A percentile compares a stretch with the other conserved stretches of the same genome.
phyloP scores from a whole-genome alignment of 2,113 vertebrate species.

The Pogonocichla stellata region DNA sequence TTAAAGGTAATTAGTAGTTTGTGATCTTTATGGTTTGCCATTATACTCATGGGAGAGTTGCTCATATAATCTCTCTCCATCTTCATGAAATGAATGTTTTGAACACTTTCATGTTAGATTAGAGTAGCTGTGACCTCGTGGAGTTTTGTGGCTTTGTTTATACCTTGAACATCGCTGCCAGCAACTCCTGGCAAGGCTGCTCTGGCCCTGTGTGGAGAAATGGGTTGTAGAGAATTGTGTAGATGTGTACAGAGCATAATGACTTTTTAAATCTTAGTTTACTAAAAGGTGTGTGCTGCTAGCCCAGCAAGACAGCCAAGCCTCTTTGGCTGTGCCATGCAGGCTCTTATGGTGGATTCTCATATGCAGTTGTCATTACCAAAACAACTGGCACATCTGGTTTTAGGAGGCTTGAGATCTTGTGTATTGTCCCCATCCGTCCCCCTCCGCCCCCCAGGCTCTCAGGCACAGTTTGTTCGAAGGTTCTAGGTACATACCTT shows the following conservation, averaged over 20 bases:
- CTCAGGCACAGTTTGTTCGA: neutral
- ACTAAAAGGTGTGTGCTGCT: neutral
- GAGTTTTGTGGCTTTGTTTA: neutral
- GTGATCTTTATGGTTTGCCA: neutral
- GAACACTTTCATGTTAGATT: neutral
- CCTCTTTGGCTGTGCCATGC: fast-evolving
- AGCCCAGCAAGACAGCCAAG: neutral
- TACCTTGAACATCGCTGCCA: neutral
- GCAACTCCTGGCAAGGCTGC: neutral
- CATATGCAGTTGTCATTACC: fast-evolving
- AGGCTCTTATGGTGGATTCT: neutral
- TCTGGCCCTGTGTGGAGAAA: neutral
- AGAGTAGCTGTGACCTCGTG: neutral
- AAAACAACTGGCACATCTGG: neutral
- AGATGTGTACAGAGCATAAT: neutral
- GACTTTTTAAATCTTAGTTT: neutral
- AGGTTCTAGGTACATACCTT: neutral
- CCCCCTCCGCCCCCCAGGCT: fast-evolving
- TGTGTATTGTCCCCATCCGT: fast-evolving
- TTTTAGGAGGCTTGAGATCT: neutral
- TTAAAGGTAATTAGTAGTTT: slow-evolving; percentile 5
- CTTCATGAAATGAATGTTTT: slow-evolving; percentile 4
- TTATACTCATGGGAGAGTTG: neutral
- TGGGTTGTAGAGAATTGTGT: neutral
- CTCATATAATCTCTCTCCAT: neutral